These are phyloP conservation scores for Pseudopipra pipra DNA, from an alignment of 2,113 vertebrate genomes.

Conservation along the genomic window DNA sequence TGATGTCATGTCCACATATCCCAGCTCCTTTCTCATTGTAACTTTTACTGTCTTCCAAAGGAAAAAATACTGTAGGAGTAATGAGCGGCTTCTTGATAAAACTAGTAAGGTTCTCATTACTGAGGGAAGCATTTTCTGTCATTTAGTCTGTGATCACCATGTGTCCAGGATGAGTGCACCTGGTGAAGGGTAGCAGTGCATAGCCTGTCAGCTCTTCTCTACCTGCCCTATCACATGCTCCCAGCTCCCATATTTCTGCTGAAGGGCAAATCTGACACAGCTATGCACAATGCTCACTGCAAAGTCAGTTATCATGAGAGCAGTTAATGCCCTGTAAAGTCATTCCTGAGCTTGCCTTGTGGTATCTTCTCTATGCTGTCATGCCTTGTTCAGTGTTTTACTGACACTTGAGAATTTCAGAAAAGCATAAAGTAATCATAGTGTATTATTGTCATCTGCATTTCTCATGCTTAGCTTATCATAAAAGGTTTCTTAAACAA, in stretches of 20 bases:
- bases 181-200: not conserved
- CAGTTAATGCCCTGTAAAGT: not conserved
- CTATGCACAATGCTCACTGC: not conserved
- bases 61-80: not conserved
- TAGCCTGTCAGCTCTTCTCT: not conserved
- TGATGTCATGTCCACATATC: not conserved
- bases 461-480: not conserved
- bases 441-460: not conserved
- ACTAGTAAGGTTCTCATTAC: not conserved
- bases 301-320: not conserved
- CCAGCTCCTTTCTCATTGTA: not conserved
- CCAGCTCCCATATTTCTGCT: not conserved
- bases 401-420: not conserved
- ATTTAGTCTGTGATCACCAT: not conserved
- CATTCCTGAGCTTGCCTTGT: not conserved
- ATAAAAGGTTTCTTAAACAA: not conserved
- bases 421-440: not conserved
- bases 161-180: not conserved
- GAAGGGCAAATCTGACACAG: not conserved
- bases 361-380: not conserved
- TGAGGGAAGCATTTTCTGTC: not conserved
- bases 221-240: not conserved
- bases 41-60: not conserved
- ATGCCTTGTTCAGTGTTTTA: not conserved
- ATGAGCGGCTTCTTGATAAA: not conserved